A percentile compares a stretch with the other conserved stretches of the same genome.
phyloP scores from a whole-genome alignment of 2,888 invertebrate genomes.

The Emmelina monodactyla region DNA sequence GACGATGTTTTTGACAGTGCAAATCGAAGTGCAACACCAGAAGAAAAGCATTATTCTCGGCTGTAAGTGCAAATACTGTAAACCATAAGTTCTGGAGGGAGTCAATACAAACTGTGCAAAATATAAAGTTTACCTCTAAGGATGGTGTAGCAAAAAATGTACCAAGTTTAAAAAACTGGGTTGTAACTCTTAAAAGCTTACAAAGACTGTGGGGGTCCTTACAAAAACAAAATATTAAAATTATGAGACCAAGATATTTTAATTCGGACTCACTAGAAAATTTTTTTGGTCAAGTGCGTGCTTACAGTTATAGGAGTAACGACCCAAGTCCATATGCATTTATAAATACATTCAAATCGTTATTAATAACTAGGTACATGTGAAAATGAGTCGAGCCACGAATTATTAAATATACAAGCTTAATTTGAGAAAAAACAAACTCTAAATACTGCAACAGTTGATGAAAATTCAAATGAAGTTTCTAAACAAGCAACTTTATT shows the following conservation, averaged over 20 bases:
- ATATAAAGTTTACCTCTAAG: slow-evolving; percentile 2
- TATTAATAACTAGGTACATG: slow-evolving; percentile 3
- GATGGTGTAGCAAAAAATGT: background rate
- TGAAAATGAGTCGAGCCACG: background rate
- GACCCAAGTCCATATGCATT: background rate
- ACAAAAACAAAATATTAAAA: background rate
- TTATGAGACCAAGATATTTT: slow-evolving; percentile 5
- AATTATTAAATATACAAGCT: background rate
- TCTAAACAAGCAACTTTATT: no score
- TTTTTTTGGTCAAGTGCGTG: slow-evolving; percentile 6
- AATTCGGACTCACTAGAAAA: slow-evolving; percentile 5
- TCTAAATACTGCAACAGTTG: background rate
- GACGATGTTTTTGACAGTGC: slow-evolving; percentile 10
- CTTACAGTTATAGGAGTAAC: slow-evolving; percentile 3
- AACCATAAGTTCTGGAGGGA: slow-evolving; percentile 3
- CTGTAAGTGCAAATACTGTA: background rate
- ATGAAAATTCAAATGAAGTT: no score
- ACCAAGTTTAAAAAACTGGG: background rate
- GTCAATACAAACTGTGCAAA: slow-evolving; percentile 3
- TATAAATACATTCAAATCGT: slow-evolving; percentile 1
- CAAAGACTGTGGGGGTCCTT: no score
- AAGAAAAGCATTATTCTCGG: slow-evolving; percentile 1
- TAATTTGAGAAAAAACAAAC: no score
- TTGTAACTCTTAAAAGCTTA: no score
- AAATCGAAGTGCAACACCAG: slow-evolving; percentile 4